Evolutionary conservation across 1,140 invertebrate genomes (phyloP), one percentile per base, ranked within the genome.

Genomic region (Chionoecetes opilio): DNA sequence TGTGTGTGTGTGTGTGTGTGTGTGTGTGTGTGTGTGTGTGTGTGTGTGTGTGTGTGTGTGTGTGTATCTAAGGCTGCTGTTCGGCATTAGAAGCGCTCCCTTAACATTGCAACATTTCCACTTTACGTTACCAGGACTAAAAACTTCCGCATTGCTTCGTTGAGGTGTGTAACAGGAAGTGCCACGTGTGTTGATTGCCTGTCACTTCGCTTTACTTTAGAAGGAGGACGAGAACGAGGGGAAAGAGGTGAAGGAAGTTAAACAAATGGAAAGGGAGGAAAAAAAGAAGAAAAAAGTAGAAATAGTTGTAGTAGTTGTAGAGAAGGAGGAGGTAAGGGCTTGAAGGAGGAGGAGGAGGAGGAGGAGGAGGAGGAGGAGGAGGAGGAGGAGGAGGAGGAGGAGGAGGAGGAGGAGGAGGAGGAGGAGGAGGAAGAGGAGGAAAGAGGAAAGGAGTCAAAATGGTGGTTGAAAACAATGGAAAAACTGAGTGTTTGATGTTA

Each of bases 1-100:
- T 84, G 82, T 84, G 82, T 84, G 82, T 84, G 82, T 84, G 82
- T 84, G 82, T 84, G 82, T 84, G 82, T 84, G 82, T 84, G 82
- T 84, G 82, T 84, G 82, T 32, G 82, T 84, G 31, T 84, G 82
- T 84, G 82, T 84, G 82, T 84, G 82, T 84, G 82, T 84, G 31
- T 84, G 82, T 84, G 31, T 84, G 82, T 84, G 82, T 84, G 82
- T 84, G 82, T 84, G 82, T 84, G 82, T 84, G 82, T 84, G 82
- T 84, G 5, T 5, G 5, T 84, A 26, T 84, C 6, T 84, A 5
- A 5, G 82, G 6, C 41, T 14, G 5, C 41, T n/a, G n/a, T n/a
- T n/a, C n/a, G n/a, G n/a, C n/a, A n/a, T n/a, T n/a, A n/a, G n/a
- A 5, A 46, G 14, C 41, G 5, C 41, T 46, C 41, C 41, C 41